Evolutionary conservation across 2,113 vertebrate genomes (phyloP), one percentile per base, ranked within the genome.

Genomic region (Amphiprion ocellaris): DNA sequence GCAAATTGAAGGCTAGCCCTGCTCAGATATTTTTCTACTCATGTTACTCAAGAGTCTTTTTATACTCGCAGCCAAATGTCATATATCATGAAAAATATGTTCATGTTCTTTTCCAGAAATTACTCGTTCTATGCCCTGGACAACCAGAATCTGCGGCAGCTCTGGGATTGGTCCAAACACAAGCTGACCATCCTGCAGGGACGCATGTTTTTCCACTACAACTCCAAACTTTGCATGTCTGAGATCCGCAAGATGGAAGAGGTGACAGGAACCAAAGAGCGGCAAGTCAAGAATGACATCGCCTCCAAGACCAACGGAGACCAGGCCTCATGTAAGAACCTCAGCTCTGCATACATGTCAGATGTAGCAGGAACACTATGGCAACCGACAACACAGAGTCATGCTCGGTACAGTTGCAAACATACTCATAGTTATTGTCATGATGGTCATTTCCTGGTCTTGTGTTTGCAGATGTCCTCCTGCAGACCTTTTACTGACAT

Each of bases 141-240:
- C 92, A 99, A 99, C 94, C 96, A 98, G 94, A 99, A 99, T 79
- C 93, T 99, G 49, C 93, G 97, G n/a, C 97, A 99, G 72, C 96
- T 99, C 10, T 99, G 98, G 98, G 97, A 99, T 75, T 99, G 98
- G 98, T 96, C 92, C 90, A 98, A 99, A 54, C 98, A 99, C 95
- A 97, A 97, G 84, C 95, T 99, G 84, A 96, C 93, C 50, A 98
- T 99, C 86, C 82, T 92, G 49, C 93, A 94, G 75, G 97, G 98
- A 28, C 96, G 97, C 76, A 95, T 99, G 83, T 99, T 98, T 87
- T 98, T 99, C 91, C 96, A 97, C 81, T 97, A 97, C 72, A 99
- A 99, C 79, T 96, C 97, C 89, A 98, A 99, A 46, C 96, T 99
- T 63, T 99, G 98, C 86, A 92, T 98, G 90, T 93, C 96, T 0